A percentile compares a stretch with the other conserved stretches of the same genome.
Evolutionary conservation across 2,113 vertebrate species (phyloP).

Genomic region (Passer domesticus): DNA sequence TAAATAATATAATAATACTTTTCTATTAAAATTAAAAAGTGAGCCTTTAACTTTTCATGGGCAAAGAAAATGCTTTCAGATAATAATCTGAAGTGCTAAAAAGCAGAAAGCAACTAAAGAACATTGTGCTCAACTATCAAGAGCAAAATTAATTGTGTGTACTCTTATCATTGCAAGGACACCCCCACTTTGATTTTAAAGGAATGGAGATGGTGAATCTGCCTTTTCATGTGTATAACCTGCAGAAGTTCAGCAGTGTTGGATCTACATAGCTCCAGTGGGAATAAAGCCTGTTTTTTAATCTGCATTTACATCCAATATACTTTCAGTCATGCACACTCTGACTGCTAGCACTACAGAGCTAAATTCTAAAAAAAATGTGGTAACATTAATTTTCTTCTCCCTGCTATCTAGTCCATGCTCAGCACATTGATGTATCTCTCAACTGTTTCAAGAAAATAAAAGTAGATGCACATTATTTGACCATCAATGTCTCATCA

Average conservation of each 20-base stretch:
- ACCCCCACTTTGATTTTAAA: background rate
- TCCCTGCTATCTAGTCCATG: background rate
- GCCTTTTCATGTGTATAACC: background rate
- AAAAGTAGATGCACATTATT: background rate
- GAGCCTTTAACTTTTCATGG: background rate
- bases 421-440: background rate
- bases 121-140: background rate
- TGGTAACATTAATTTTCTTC: background rate
- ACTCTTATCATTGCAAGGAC: background rate
- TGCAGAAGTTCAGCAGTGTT: background rate
- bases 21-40: background rate
- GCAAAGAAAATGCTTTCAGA: background rate
- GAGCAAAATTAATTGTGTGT: background rate
- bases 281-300: background rate
- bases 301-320: background rate
- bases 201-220: background rate
- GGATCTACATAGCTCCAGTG: background rate
- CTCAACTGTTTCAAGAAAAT: background rate
- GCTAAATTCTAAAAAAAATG: background rate
- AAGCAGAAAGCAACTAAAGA: background rate
- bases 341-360: background rate
- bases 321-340: background rate
- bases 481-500: background rate
- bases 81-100: background rate
- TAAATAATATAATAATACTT: background rate